Evolutionary conservation across 1,140 invertebrate species (phyloP), one percentile per base, ranked within the genome.

Genomic region (Leptinotarsa undecemlineata): DNA sequence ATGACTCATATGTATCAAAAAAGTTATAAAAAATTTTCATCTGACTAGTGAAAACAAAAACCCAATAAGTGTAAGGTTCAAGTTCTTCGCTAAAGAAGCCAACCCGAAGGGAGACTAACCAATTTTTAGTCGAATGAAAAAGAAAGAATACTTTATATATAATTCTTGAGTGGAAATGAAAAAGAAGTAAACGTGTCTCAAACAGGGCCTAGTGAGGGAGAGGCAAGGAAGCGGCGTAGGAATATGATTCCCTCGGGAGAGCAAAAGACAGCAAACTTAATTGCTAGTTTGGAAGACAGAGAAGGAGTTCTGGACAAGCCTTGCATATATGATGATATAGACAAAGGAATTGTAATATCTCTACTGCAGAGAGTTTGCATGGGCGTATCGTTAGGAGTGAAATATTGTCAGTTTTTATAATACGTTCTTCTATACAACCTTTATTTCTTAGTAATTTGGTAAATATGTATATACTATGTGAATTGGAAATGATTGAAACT

Each of bases 321-420:
- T 81, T 83, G 82, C 82, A 82, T 83, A 82, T 82, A 83, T 83
- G 82, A 83, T 83, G 82, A 83, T 79, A 82, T 80, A 83, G 81
- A 83, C 82, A 83, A 83, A 83, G 82, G 81, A 81, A 82, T 82
- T 83, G 82, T 82, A 82, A 83, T 82, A 82, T 82, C 80, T 80
- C 76, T 21, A 61, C 73, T 79, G 81, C 80, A 82, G 80, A 81
- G 79, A 80, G 80, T 78, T 77, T 79, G 17, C 75, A 64, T 68
- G 62, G 63, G 63, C 63, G 63, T 64, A 17, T 57, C 51, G 51
- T 57, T 15, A 8, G 51, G 51, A 5, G 6, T 19, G 33, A 42
- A 11, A 42, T 42, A 42, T 11, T 42, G 2, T 11, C 11, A 42
- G 8, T 2, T 3, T 42, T 42, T 42, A 42, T 42, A 42, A 42